A percentile compares a stretch with the other conserved stretches of the same genome.
phyloP scores from a whole-genome alignment of 2,113 vertebrate genomes.

The Noturus placidus region DNA sequence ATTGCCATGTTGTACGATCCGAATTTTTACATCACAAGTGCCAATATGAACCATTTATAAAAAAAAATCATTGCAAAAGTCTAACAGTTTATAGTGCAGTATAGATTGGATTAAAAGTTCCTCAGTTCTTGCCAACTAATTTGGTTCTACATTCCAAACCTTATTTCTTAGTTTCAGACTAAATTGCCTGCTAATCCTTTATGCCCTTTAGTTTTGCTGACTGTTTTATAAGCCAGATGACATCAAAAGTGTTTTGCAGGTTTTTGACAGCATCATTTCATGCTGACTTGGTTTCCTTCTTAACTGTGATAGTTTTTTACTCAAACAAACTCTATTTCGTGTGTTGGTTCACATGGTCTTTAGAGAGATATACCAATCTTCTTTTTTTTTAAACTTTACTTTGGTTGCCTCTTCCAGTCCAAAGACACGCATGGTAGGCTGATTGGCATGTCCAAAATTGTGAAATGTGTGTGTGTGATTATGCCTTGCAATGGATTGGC shows the following conservation, averaged over 20 bases:
- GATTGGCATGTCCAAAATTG: too few relatives aligned
- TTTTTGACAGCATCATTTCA: slow-evolving; percentile 56
- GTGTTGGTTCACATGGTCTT: slow-evolving; percentile 46
- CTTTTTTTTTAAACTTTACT: neutral
- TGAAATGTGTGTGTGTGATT: too few relatives aligned
- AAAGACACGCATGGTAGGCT: too few relatives aligned
- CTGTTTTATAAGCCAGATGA: slow-evolving; percentile 24
- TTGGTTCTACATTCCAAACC: slow-evolving; percentile 18
- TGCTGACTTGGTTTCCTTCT: slow-evolving; percentile 47
- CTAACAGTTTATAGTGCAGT: neutral
- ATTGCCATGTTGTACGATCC: neutral
- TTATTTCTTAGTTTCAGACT: slow-evolving; percentile 25
- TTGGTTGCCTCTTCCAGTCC: too few relatives aligned
- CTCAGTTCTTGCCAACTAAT: neutral
- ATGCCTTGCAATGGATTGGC: too few relatives aligned
- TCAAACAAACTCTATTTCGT: slow-evolving; percentile 52
- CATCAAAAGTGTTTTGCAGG: slow-evolving; percentile 9
- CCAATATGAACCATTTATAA: neutral
- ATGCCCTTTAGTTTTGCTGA: slow-evolving; percentile 26
- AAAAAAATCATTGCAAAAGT: neutral
- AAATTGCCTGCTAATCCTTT: slow-evolving; percentile 34
- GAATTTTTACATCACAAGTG: neutral
- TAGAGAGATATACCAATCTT: slow-evolving; percentile 45
- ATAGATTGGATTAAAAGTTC: slow-evolving; percentile 8
- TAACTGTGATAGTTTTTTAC: slow-evolving; percentile 1